Percentiles rank a stretch among this genome's conserved stretches.
Evolutionary conservation across 2,797 vertebrate species (phyloP).

Genomic region (Epinephelus malabaricus): DNA sequence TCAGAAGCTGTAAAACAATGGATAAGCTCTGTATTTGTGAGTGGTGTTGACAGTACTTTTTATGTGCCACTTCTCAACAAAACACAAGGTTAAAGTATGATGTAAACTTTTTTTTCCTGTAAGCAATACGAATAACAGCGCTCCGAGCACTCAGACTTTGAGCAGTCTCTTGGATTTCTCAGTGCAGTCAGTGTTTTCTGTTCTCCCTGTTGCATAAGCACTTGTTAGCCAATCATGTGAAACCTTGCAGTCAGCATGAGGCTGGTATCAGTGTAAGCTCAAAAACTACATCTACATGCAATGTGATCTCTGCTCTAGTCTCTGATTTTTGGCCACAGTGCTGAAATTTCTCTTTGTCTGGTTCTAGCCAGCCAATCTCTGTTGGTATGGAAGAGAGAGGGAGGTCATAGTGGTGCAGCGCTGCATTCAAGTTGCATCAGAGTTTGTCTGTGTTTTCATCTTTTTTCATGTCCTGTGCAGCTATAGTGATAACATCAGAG

Average conservation of each 20-base stretch:
- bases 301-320: constrained; percentile 57
- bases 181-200: constrained; percentile 30
- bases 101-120: constrained; percentile 4
- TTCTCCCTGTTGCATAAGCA: constrained; percentile 51
- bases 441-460: constrained; percentile 40
- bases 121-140: background rate
- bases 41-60: no score
- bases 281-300: constrained; percentile 57
- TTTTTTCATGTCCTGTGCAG: constrained; percentile 17
- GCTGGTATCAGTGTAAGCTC: constrained; percentile 42
- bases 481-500: constrained; percentile 36
- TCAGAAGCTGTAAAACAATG: background rate
- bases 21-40: background rate
- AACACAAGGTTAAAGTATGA: background rate
- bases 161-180: background rate
- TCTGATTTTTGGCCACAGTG: constrained; percentile 35
- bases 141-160: constrained; percentile 14
- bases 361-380: constrained; percentile 42
- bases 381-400: constrained; percentile 13
- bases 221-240: constrained; percentile 40
- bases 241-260: constrained; percentile 40
- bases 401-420: constrained; percentile 18
- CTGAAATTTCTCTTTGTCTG: constrained; percentile 62
- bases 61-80: background rate
- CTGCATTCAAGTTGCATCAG: constrained; percentile 47